A percentile compares a stretch with the other conserved stretches of the same genome.
phyloP scores from a whole-genome alignment of 2,797 vertebrate species.

The Remorina albescens region DNA sequence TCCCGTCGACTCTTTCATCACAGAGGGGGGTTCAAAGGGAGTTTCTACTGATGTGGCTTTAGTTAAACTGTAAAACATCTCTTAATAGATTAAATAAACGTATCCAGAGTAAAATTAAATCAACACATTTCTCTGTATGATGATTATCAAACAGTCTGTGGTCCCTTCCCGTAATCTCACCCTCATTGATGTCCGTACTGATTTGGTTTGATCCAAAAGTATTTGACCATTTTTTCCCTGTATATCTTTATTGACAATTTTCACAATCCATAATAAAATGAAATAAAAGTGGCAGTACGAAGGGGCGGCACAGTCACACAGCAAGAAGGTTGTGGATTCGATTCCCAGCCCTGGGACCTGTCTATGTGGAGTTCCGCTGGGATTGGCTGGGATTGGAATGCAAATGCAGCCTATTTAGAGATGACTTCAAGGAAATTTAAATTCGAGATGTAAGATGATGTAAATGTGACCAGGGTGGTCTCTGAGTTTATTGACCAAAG shows the following conservation, averaged over 20 bases:
- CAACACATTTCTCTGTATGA: accelerated
- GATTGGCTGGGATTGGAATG: too few species aligned
- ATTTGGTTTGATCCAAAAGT: slow-evolving; percentile 59
- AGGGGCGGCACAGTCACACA: too few species aligned
- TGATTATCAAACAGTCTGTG: accelerated
- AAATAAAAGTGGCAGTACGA: neutral
- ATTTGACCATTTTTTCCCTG: accelerated
- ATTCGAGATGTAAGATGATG: too few species aligned
- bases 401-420: too few species aligned
- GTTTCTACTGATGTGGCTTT: neutral
- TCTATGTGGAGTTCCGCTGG: too few species aligned
- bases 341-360: too few species aligned
- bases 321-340: too few species aligned
- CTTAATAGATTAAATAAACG: accelerated
- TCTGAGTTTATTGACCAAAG: too few species aligned
- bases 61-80: accelerated
- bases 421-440: too few species aligned
- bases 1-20: slow-evolving; percentile 23
- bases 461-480: neutral
- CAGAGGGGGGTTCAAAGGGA: neutral
- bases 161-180: accelerated
- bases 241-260: slow-evolving; percentile 18
- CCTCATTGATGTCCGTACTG: accelerated
- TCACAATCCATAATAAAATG: neutral
- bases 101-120: accelerated